These are phyloP conservation scores for Smittia aterrima DNA, from an alignment of 2,888 invertebrate species.

Conservation along the genomic window DNA sequence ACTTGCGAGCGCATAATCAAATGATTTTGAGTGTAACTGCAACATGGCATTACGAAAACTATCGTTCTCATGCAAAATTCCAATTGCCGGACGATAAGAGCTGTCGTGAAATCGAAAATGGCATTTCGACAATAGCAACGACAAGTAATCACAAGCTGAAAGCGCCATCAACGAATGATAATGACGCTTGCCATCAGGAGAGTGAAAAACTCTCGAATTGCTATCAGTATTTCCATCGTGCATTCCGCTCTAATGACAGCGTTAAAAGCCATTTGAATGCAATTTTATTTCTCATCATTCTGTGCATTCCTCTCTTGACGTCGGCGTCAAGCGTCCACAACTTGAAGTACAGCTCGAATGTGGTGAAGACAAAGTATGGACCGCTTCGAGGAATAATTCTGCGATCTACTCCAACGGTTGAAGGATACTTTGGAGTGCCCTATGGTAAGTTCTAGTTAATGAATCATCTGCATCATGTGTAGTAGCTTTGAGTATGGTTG, in stretches of 20 bases:
- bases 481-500: too few species aligned
- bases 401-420: constrained; percentile 74
- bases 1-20: constrained; percentile 31
- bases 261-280: constrained; percentile 34
- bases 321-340: constrained; percentile 45
- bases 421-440: constrained; percentile 89
- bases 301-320: constrained; percentile 32
- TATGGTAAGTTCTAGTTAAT: constrained; percentile 69
- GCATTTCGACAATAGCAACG: constrained; percentile 20
- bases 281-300: constrained; percentile 32
- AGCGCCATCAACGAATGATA: neutral
- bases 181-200: neutral
- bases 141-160: constrained; percentile 34
- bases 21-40: neutral
- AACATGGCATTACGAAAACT: neutral
- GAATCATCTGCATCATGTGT: too few species aligned
- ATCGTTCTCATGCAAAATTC: neutral
- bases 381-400: constrained; percentile 81
- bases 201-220: constrained; percentile 21
- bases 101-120: constrained; percentile 9
- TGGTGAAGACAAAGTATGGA: constrained; percentile 88
- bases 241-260: constrained; percentile 19
- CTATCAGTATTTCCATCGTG: neutral
- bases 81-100: neutral
- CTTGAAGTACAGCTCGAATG: constrained; percentile 72